A percentile compares a stretch with the other conserved stretches of the same genome.
Conservation (phyloP, 2,797 vertebrate species). For the Semotilus atromaculatus region DNA sequence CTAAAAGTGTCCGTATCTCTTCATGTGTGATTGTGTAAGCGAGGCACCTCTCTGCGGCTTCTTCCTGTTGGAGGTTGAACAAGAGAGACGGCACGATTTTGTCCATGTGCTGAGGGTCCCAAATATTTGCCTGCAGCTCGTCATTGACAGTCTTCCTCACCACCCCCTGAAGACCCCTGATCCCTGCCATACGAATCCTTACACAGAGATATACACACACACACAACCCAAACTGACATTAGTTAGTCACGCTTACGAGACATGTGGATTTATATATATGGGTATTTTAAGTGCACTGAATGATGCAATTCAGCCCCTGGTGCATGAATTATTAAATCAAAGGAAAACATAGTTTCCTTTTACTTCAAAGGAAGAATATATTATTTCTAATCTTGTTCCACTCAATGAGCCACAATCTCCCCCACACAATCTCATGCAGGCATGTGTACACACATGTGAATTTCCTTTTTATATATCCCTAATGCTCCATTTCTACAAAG, state of each 20-base stretch:
- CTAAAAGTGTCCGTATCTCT: neutral
- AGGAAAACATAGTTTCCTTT: neutral
- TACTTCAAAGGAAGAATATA: neutral
- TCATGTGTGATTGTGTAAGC: neutral
- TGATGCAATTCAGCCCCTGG: neutral
- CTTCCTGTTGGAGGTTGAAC: constrained; percentile 90
- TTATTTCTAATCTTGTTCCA: neutral
- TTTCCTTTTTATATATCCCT: neutral
- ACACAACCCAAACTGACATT: neutral
- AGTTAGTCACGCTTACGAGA: neutral
- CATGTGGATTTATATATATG: neutral
- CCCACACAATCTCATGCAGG: neutral
- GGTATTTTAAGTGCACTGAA: neutral
- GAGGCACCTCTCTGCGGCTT: constrained; percentile 83
- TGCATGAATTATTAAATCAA: constrained; percentile 16
- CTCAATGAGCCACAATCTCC: neutral
- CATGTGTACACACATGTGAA: neutral
- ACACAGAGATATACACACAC: neutral
- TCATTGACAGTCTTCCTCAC: constrained; percentile 97
- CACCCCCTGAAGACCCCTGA: constrained; percentile 93
- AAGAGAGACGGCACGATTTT: constrained; percentile 95
- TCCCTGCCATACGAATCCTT: constrained; percentile 95
- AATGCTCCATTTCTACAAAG: neutral
- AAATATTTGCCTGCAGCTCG: constrained; percentile 95
- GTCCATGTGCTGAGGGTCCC: constrained; percentile 98